Evolutionary conservation across 2,888 invertebrate species (phyloP).

Genomic region (Rhodophaea formosa): DNA sequence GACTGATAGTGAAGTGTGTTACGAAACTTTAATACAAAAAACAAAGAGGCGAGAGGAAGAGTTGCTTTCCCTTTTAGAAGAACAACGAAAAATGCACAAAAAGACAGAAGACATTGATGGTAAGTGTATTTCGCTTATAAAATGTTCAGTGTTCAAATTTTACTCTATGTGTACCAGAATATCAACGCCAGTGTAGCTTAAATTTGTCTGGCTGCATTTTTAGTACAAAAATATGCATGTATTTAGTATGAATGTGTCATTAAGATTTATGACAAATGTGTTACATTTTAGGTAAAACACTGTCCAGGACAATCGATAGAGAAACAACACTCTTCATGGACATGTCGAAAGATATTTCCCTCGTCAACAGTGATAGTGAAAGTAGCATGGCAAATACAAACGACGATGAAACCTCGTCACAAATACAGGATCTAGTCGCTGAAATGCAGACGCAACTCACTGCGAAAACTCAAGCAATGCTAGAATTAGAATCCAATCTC

Average conservation of each 20-base stretch:
- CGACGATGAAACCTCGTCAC: conserved; percentile 35
- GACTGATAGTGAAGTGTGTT: conserved; percentile 76
- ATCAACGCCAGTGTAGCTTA: too few relatives aligned
- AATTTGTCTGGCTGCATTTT: too few relatives aligned
- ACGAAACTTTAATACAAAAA: conserved; percentile 74
- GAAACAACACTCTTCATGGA: conserved; percentile 52
- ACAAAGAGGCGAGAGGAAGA: conserved; percentile 79
- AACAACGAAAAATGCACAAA: conserved; percentile 41
- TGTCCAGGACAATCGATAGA: conserved; percentile 39
- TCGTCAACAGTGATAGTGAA: conserved; percentile 60
- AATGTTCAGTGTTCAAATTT: too few relatives aligned
- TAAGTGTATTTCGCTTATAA: conserved; percentile 24
- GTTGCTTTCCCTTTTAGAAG: conserved; percentile 68
- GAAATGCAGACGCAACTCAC: conserved; percentile 49
- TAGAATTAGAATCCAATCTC: conserved; percentile 53
- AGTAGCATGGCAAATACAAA: conserved; percentile 42
- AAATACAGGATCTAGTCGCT: conserved; percentile 36
- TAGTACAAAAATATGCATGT: too few relatives aligned
- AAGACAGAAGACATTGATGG: conserved; percentile 46
- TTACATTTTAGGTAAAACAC: conserved; percentile 39
- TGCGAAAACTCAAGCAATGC: conserved; percentile 45
- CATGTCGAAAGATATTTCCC: conserved; percentile 58
- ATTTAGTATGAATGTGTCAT: too few relatives aligned
- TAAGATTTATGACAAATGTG: conserved; percentile 5
- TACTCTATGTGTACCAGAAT: too few relatives aligned